Evolutionary conservation across 2,797 vertebrate genomes (phyloP).

Genomic region (Amblyraja radiata): DNA sequence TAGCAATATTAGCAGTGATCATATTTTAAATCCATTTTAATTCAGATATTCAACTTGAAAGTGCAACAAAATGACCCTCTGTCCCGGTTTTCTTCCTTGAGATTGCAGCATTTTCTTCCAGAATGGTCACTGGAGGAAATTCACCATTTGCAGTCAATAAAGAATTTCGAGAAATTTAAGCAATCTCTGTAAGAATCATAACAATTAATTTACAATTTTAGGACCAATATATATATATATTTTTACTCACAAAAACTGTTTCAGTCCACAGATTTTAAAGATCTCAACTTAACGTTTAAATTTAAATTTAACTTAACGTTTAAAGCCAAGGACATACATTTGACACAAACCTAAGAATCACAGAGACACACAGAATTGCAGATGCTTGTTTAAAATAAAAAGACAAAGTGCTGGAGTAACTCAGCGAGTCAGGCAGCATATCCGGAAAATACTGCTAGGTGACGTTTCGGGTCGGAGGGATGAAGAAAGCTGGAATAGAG

Average conservation of each 20-base stretch:
- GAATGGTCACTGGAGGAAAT: slow-evolving; percentile 64
- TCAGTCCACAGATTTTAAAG: not conserved
- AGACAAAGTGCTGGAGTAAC: no score
- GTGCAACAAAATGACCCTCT: slow-evolving; percentile 63
- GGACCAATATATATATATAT: not conserved
- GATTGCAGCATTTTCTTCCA: slow-evolving; percentile 64
- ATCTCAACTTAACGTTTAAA: not conserved
- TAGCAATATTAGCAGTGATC: slow-evolving; percentile 58
- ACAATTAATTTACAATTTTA: not conserved
- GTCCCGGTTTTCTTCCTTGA: slow-evolving; percentile 61
- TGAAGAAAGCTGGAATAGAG: no score
- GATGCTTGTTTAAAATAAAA: no score
- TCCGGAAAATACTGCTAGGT: no score
- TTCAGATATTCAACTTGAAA: slow-evolving; percentile 65
- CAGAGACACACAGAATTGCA: no score
- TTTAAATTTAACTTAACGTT: not conserved
- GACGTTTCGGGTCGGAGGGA: no score
- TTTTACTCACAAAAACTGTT: not conserved
- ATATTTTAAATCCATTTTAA: slow-evolving; percentile 17
- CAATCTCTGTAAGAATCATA: slow-evolving; percentile 55
- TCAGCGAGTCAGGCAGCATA: no score
- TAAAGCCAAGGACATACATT: not conserved
- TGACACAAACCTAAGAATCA: not conserved
- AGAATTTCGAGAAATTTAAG: slow-evolving; percentile 58
- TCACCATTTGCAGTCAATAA: slow-evolving; percentile 65